Evolutionary conservation across 2,113 vertebrate genomes (phyloP).

Genomic region (Mungos mungo): DNA sequence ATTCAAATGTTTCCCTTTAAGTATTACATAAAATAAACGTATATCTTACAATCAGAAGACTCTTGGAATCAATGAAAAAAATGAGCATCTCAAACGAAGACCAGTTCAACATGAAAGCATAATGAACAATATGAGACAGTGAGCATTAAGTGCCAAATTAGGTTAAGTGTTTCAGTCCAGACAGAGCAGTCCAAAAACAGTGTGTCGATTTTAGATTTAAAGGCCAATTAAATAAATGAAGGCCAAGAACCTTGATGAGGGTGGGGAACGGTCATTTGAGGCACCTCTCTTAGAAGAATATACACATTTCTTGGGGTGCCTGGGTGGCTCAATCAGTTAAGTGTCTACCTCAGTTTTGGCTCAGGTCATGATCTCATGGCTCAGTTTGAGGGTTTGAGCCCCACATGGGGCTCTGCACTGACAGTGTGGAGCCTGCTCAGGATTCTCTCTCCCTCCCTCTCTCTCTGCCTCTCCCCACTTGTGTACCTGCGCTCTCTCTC

Average conservation of each 20-base stretch:
- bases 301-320: background rate
- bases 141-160: background rate
- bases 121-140: background rate
- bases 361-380: too few relatives aligned
- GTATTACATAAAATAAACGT: background rate
- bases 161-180: background rate
- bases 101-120: background rate
- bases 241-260: background rate
- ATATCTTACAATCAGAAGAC: background rate
- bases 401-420: too few relatives aligned
- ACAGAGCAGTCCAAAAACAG: background rate
- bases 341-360: too few relatives aligned
- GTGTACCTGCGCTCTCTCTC: too few relatives aligned
- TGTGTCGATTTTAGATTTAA: background rate
- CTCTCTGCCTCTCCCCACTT: too few relatives aligned
- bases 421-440: too few relatives aligned
- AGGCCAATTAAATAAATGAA: background rate
- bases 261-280: background rate
- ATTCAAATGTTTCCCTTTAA: background rate
- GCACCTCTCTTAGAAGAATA: background rate
- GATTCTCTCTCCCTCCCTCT: too few relatives aligned
- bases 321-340: too few relatives aligned
- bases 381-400: too few relatives aligned
- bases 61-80: background rate
- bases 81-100: background rate